Percentiles rank a stretch among this genome's conserved stretches.
Evolutionary conservation across 2,888 invertebrate genomes (phyloP).

Genomic region (Nowickia ferox): DNA sequence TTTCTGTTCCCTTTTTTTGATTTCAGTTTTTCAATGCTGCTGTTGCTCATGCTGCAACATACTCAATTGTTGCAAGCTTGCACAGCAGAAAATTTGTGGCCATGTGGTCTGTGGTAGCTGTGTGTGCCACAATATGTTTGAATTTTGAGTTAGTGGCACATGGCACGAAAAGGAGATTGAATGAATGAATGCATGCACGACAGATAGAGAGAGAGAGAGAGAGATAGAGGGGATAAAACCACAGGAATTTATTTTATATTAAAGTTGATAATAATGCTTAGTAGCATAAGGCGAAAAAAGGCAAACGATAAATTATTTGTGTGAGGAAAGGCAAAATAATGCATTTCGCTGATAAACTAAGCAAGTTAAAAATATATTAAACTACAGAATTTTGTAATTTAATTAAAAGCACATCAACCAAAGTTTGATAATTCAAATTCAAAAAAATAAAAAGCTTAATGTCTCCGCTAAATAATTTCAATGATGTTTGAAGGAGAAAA

Average conservation of each 20-base stretch:
- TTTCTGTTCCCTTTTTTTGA: constrained; percentile 2
- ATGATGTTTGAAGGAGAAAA: no score
- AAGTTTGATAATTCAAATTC: neutral
- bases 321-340: neutral
- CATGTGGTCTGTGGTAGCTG: constrained; percentile 40
- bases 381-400: neutral
- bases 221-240: neutral
- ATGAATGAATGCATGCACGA: neutral
- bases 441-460: neutral
- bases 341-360: neutral
- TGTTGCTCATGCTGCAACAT: constrained; percentile 44
- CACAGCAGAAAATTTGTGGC: constrained; percentile 52
- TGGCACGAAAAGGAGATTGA: constrained; percentile 41
- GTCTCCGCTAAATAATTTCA: neutral
- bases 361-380: neutral
- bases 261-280: constrained; percentile 31
- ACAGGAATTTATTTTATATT: constrained; percentile 44
- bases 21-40: neutral
- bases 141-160: constrained; percentile 51
- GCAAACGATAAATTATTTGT: neutral
- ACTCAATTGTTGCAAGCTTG: constrained; percentile 53
- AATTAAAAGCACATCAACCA: neutral
- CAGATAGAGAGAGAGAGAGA: neutral
- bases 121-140: constrained; percentile 42
- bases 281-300: neutral